Conservation (phyloP, 1,140 invertebrate species). For the Holcopasites calliopsidis region DNA sequence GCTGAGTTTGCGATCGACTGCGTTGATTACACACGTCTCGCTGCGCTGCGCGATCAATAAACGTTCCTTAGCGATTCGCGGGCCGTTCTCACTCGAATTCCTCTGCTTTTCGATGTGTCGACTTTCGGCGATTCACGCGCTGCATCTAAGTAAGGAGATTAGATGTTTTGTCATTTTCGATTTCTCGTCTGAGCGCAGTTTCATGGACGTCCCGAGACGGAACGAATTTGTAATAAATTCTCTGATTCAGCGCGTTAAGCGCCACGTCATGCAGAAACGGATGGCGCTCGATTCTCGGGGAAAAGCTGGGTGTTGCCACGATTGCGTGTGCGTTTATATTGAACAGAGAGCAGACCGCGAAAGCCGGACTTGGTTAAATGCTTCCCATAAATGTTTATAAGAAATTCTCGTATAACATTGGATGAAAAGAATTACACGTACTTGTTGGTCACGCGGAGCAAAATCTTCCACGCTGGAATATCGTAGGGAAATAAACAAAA, state of each 20-base stretch:
- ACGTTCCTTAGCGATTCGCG: not conserved
- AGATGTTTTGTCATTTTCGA: not conserved
- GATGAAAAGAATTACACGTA: too few relatives aligned
- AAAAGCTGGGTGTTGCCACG: too few relatives aligned
- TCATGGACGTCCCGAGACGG: not conserved
- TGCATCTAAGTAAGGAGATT: not conserved
- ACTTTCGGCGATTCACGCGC: not conserved
- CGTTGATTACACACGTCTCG: not conserved
- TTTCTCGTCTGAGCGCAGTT: not conserved
- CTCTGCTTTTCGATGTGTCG: too few relatives aligned
- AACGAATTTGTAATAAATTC: not conserved
- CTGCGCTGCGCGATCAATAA: not conserved
- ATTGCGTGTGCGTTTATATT: too few relatives aligned
- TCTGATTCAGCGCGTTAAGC: not conserved
- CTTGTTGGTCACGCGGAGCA: too few relatives aligned
- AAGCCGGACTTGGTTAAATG: too few relatives aligned
- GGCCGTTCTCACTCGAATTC: not conserved
- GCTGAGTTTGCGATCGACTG: not conserved
- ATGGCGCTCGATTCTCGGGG: not conserved
- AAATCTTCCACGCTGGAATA: too few relatives aligned
- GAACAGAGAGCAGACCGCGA: too few relatives aligned
- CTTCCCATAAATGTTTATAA: too few relatives aligned
- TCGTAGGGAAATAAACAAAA: too few relatives aligned
- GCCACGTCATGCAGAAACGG: not conserved
- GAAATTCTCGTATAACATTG: too few relatives aligned